Conservation (phyloP, 1,140 invertebrate genomes). For the Euura lappo region DNA sequence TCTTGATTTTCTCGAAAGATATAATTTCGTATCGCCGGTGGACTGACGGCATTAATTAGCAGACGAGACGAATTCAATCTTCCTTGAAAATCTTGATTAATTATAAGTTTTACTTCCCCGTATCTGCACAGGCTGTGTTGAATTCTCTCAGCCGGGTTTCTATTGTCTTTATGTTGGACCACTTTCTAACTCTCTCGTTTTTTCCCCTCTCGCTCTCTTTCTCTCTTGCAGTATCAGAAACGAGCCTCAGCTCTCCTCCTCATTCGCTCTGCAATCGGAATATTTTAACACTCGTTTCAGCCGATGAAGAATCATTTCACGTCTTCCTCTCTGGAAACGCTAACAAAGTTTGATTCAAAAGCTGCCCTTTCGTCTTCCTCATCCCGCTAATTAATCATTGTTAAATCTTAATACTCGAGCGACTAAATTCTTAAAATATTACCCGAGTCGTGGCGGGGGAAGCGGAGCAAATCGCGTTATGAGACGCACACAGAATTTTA, state of each 20-base stretch:
- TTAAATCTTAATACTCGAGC: background rate
- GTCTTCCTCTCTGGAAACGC: background rate
- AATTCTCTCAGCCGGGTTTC: background rate
- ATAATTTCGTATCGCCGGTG: conserved; percentile 8
- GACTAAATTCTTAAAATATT: background rate
- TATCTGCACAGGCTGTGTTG: too few species aligned
- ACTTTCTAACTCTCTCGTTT: background rate
- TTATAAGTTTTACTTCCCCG: conserved; percentile 12
- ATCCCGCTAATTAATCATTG: background rate
- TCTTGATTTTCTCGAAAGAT: background rate
- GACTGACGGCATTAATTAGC: conserved; percentile 26
- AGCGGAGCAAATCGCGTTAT: too few species aligned
- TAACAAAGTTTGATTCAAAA: background rate
- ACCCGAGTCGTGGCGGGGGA: background rate
- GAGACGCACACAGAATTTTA: too few species aligned
- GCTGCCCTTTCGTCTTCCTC: background rate
- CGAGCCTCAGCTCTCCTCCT: background rate
- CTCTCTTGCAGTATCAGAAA: background rate
- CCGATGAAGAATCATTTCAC: background rate
- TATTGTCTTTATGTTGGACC: conserved; percentile 4
- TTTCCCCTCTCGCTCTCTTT: background rate
- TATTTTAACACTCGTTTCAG: background rate
- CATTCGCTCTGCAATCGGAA: background rate
- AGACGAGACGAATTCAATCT: conserved; percentile 25
- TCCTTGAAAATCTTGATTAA: conserved; percentile 27